Base-by-base conservation (phyloP, 2,113 vertebrate genomes). In the Coracopsis vasa region DNA sequence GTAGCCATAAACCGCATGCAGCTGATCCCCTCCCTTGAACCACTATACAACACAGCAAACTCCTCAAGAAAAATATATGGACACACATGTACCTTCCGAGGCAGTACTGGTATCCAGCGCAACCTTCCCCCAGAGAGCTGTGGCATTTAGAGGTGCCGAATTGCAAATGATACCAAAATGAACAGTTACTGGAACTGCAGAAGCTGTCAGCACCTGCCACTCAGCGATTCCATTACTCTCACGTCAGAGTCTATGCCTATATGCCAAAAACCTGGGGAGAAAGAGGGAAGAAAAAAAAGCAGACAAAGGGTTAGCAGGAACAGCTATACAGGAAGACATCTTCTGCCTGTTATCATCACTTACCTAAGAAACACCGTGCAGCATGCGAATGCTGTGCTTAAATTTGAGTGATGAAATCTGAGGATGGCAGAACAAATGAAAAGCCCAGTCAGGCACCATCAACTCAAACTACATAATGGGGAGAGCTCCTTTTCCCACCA, bases 61-160 rank as follows among this genome's bases (percentile, higher is more conserved):
- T 60, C 70, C 80, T 78, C 9, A 71, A 64, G 48, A 71, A 81
- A 78, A 74, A 60, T 65, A 53, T 20, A 91, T 35, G 81, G 16
- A 74, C 18, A 53, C 85, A 90, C 72, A 53, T 94, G 87, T 97
- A 98, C 98, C 98, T 98, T 97, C 94, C 65, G 51, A 96, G 97
- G 96, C 97, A 96, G 91, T 94, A 96, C 94, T 88, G 97, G 96
- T 95, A 92, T 96, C 96, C 97, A 97, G 96, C 92, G 94, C 96
- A 95, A 93, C 81, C 94, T 97, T 97, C 90, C 97, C 96, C 96
- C 77, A 90, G 92, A 89, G 94, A 97, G 88, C 94, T 97, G 97
- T 97, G 97, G 98, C 98, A 98, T 98, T 98, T 97, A 98, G 97
- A 96, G 95, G 71, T 17, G 91, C 17, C 96, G 80, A 94, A 91